phyloP scores from a whole-genome alignment of 1,140 invertebrate species.

The Drosophila malerkotliana region DNA sequence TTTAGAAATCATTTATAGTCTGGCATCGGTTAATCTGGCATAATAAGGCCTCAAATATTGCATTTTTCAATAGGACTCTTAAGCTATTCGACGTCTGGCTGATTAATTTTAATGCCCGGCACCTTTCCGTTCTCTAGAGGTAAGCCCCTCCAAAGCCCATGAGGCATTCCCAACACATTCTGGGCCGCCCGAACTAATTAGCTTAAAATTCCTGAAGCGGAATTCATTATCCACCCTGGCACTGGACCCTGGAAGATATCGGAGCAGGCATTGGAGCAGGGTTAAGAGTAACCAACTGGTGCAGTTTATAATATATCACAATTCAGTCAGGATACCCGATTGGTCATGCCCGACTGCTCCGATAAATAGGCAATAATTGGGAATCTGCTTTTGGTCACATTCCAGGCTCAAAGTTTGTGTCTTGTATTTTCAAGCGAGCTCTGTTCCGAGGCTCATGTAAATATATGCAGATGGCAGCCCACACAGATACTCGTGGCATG shows the following conservation, averaged over 20 bases:
- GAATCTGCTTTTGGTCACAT: constrained; percentile 39
- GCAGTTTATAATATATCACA: not conserved
- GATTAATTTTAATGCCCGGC: not conserved
- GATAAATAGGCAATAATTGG: constrained; percentile 78
- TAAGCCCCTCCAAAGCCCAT: not conserved
- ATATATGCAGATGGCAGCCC: constrained; percentile 53
- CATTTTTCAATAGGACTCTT: no score
- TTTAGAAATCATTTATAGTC: no score
- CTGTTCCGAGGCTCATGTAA: constrained; percentile 45
- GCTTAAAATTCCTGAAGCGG: constrained; percentile 36
- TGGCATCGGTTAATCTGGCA: not conserved
- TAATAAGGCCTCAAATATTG: not conserved
- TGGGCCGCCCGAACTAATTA: constrained; percentile 26
- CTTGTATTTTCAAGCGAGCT: constrained; percentile 34
- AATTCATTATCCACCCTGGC: constrained; percentile 20
- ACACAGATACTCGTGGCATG: constrained; percentile 4
- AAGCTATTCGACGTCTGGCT: not conserved
- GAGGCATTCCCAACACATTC: constrained; percentile 19
- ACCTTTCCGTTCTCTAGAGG: not conserved
- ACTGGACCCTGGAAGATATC: constrained; percentile 1
- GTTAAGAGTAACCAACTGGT: no score
- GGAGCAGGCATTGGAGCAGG: not conserved
- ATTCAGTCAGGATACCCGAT: constrained; percentile 6
- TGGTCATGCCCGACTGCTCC: constrained; percentile 35
- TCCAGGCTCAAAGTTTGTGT: constrained; percentile 36